Conservation (phyloP, 2,797 vertebrate species). For the Helicolenus hilgendorfi region DNA sequence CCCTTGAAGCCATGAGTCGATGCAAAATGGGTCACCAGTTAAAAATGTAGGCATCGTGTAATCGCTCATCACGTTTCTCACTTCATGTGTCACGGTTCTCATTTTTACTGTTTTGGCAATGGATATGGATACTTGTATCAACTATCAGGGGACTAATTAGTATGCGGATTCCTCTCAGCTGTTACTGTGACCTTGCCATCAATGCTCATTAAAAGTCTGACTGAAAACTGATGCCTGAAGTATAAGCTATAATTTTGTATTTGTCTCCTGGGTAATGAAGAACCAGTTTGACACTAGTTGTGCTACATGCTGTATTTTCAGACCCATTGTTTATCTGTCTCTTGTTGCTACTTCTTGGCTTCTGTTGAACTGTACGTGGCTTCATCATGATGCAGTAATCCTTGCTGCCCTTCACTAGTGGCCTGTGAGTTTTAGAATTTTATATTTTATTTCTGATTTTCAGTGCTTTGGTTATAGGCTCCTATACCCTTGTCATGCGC, state of each 20-base stretch:
- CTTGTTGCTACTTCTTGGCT: not conserved
- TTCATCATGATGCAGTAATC: not conserved
- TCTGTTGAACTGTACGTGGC: not conserved
- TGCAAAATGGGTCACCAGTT: not conserved
- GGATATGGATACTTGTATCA: not conserved
- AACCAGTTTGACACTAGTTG: slow-evolving; percentile 7
- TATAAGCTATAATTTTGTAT: not conserved
- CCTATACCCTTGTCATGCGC: not conserved
- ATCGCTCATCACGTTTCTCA: not conserved
- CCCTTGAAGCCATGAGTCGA: not conserved
- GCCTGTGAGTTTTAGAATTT: not conserved
- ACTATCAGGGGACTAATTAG: not conserved
- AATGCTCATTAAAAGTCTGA: not conserved
- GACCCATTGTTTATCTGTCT: not conserved
- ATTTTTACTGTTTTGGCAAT: not conserved
- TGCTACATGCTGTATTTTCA: not conserved
- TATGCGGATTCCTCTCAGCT: not conserved
- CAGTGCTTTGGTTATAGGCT: not conserved
- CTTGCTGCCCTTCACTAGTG: not conserved
- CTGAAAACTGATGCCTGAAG: slow-evolving; percentile 15
- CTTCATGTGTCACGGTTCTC: not conserved
- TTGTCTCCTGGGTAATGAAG: slow-evolving; percentile 2
- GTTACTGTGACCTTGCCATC: not conserved
- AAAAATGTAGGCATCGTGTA: not conserved
- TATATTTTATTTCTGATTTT: not conserved